A percentile compares a stretch with the other conserved stretches of the same genome.
phyloP scores from a whole-genome alignment of 1,140 invertebrate genomes.

The Venturia canescens region DNA sequence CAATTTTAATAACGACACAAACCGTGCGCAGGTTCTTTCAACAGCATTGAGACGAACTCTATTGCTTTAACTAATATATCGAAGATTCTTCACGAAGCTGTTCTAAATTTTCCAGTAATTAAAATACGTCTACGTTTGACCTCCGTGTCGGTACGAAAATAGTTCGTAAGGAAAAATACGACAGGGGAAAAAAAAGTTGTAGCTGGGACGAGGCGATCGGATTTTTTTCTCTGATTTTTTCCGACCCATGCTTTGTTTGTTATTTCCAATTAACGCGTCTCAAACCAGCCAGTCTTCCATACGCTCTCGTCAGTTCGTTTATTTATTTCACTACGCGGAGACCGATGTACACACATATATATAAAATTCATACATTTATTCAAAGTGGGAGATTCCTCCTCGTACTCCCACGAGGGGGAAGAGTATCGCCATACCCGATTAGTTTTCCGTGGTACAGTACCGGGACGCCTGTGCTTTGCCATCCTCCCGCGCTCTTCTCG shows the following conservation, averaged over 20 bases:
- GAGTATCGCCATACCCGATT: slow-evolving; percentile 12
- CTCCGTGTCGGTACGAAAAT: no score
- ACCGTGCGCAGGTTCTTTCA: no score
- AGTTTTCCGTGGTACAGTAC: neutral
- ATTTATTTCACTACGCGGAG: neutral
- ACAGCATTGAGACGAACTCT: no score
- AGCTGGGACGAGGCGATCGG: neutral
- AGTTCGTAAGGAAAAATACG: no score
- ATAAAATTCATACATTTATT: neutral
- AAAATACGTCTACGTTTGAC: no score
- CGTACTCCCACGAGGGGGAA: neutral
- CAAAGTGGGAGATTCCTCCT: neutral
- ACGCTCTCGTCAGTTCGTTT: neutral
- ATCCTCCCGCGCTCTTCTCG: slow-evolving; percentile 1
- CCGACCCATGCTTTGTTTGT: neutral
- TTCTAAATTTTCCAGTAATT: no score
- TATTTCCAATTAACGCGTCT: neutral
- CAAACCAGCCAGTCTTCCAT: neutral
- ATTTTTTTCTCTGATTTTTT: neutral
- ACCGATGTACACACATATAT: neutral
- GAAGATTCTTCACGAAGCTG: no score
- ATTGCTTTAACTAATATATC: no score
- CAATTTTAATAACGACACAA: no score
- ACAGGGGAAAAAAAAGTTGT: no score
- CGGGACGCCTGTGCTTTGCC: neutral